Conservation (phyloP, 2,888 invertebrate genomes). For the Drosophila quinaria region DNA sequence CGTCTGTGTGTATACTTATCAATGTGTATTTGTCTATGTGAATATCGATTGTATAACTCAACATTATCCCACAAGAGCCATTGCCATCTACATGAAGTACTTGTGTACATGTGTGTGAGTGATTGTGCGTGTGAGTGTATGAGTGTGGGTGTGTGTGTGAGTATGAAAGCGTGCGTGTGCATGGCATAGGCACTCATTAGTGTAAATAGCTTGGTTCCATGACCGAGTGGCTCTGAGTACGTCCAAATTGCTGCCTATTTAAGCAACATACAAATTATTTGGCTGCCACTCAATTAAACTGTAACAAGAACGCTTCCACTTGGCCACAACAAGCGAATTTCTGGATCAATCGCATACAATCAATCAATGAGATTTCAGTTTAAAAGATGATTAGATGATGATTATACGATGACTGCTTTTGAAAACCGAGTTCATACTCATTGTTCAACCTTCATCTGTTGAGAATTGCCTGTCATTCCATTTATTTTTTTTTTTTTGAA, state of each 20-base stretch:
- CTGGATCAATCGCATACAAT: not conserved
- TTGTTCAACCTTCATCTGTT: constrained; percentile 22
- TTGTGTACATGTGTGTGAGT: not conserved
- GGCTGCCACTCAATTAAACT: constrained; percentile 44
- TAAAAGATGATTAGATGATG: constrained; percentile 1
- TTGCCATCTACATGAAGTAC: constrained; percentile 48
- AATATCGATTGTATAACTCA: constrained; percentile 65
- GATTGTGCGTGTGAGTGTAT: not conserved
- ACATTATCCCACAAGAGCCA: constrained; percentile 63
- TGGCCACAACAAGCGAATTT: constrained; percentile 2
- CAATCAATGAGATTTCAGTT: constrained; percentile 6
- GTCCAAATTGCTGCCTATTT: constrained; percentile 49
- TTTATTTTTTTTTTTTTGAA: constrained; percentile 41
- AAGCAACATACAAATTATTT: constrained; percentile 46
- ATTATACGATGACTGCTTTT: not conserved
- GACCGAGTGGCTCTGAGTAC: constrained; percentile 25
- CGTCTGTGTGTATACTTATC: constrained; percentile 20
- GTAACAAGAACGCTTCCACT: constrained; percentile 7
- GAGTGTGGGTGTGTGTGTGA: constrained; percentile 1
- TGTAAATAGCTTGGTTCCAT: constrained; percentile 44
- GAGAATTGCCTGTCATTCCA: constrained; percentile 32
- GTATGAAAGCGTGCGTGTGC: constrained; percentile 24
- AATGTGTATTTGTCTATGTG: constrained; percentile 30
- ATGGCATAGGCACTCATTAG: constrained; percentile 52
- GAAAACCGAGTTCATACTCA: constrained; percentile 3